Conservation (phyloP, 2,888 invertebrate species). For the Tortricodes alternella region DNA sequence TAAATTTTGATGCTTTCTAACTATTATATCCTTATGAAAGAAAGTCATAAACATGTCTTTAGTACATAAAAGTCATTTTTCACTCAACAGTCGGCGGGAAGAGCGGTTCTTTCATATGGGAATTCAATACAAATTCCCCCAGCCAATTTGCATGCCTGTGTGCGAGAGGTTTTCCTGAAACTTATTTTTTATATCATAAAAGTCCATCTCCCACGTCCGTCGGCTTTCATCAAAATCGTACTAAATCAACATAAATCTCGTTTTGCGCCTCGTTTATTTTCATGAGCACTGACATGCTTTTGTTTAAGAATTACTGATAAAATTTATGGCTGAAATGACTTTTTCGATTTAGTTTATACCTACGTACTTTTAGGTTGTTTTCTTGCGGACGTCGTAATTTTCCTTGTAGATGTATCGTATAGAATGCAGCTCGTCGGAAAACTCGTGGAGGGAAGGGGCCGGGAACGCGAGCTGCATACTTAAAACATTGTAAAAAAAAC, state of each 20-base stretch:
- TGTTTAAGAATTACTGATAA: conserved; percentile 23
- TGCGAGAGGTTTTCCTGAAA: conserved; percentile 43
- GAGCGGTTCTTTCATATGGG: conserved; percentile 43
- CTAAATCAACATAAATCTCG: conserved; percentile 36
- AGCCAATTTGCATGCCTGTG: conserved; percentile 51
- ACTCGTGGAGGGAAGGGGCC: conserved; percentile 39
- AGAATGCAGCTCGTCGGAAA: conserved; percentile 57
- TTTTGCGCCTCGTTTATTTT: conserved; percentile 33
- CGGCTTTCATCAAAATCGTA: conserved; percentile 32
- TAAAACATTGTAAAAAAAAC: conserved; percentile 64
- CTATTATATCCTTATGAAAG: no score
- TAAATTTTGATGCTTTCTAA: no score
- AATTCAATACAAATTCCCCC: conserved; percentile 54
- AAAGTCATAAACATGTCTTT: no score
- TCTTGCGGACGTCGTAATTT: conserved; percentile 26
- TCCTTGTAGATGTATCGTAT: conserved; percentile 41
- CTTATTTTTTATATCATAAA: conserved; percentile 49
- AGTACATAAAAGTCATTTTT: background rate
- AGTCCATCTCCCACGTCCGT: conserved; percentile 36
- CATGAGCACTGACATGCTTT: conserved; percentile 29
- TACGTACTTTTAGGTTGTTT: conserved; percentile 17
- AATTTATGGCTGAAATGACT: conserved; percentile 29
- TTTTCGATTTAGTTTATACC: conserved; percentile 13
- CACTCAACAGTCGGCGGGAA: conserved; percentile 11
- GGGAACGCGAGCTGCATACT: conserved; percentile 62